Conservation (phyloP, 2,113 vertebrate genomes). For the Pangasianodon hypophthalmus region DNA sequence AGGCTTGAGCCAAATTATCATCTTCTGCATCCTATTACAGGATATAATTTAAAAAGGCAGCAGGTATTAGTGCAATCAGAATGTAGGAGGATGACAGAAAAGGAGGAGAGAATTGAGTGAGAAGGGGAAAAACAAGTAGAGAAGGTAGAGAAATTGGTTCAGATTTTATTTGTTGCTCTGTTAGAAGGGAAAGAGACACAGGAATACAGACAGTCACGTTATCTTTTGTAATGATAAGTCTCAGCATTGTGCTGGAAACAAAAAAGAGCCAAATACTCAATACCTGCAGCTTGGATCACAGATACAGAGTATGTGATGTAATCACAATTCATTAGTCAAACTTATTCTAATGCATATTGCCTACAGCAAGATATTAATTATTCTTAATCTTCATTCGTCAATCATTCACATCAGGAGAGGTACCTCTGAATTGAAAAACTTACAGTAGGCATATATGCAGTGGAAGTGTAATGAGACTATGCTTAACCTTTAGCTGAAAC, state of each 20-base stretch:
- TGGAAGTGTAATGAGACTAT: not conserved
- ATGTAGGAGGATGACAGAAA: constrained; percentile 5
- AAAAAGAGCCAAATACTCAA: not conserved
- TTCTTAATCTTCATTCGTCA: not conserved
- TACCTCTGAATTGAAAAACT: not conserved
- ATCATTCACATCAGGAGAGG: not conserved
- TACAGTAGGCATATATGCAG: not conserved
- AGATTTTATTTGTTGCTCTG: constrained; percentile 44
- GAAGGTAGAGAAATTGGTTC: constrained; percentile 33
- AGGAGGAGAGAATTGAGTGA: not conserved
- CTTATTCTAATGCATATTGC: not conserved
- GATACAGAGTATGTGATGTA: not conserved
- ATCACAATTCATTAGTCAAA: not conserved
- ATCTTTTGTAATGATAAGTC: not conserved
- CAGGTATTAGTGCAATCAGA: not conserved
- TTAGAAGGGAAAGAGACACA: constrained; percentile 70
- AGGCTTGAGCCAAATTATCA: not conserved
- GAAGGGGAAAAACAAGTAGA: not conserved
- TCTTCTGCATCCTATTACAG: not conserved
- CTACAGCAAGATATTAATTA: not conserved
- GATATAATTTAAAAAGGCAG: not conserved
- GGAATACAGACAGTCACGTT: constrained; percentile 59
- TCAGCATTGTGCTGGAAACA: not conserved
- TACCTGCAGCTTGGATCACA: not conserved
- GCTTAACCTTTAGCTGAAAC: not conserved